A percentile compares a stretch with the other conserved stretches of the same genome.
phyloP scores from a whole-genome alignment of 1,140 invertebrate genomes.

The Phymorhynchus buccinoides region DNA sequence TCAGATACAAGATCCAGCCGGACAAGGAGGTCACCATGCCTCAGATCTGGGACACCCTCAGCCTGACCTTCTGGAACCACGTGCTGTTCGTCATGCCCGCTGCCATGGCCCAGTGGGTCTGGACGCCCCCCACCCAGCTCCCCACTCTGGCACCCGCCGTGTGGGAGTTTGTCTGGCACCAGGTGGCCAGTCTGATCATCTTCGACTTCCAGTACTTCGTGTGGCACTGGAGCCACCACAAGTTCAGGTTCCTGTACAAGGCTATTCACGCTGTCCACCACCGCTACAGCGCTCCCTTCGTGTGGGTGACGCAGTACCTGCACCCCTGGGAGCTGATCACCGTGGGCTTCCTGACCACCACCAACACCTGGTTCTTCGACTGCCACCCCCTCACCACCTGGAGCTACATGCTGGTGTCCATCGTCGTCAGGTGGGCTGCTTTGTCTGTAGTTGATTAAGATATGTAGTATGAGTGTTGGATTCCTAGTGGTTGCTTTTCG shows the following conservation, averaged over 20 bases:
- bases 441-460: neutral
- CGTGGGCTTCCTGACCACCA: conserved; percentile 72
- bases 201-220: conserved; percentile 74
- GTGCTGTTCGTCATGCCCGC: conserved; percentile 73
- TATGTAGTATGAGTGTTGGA: neutral
- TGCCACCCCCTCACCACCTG: conserved; percentile 74
- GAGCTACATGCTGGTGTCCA: conserved; percentile 48
- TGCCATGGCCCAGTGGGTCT: conserved; percentile 72
- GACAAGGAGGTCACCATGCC: conserved; percentile 69
- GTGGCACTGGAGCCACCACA: conserved; percentile 73
- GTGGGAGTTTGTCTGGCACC: conserved; percentile 72
- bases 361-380: conserved; percentile 71
- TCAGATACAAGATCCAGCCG: conserved; percentile 74
- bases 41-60: conserved; percentile 67
- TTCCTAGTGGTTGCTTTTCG: neutral
- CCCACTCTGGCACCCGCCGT: conserved; percentile 70
- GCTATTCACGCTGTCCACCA: conserved; percentile 74
- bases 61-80: conserved; percentile 72
- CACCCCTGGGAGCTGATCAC: conserved; percentile 75
- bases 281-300: conserved; percentile 73
- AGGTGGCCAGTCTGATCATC: conserved; percentile 66
- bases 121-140: conserved; percentile 69
- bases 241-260: conserved; percentile 72
- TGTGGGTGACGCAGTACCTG: conserved; percentile 74
- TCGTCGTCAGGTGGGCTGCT: neutral